Conservation (phyloP, 2,113 vertebrate species). For the Percopsis transmontana region DNA sequence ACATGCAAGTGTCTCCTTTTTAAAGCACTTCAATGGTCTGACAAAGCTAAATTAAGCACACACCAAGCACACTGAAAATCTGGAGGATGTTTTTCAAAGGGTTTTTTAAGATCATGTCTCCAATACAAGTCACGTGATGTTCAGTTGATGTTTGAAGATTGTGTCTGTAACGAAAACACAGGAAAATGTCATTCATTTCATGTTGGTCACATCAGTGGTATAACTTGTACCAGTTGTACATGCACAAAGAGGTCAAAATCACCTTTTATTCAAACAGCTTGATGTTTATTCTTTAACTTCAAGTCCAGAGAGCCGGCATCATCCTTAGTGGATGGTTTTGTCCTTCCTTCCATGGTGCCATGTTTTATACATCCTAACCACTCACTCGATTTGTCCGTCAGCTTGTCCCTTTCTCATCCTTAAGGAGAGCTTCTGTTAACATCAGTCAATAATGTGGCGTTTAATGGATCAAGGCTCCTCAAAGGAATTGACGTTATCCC, state of each 20-base stretch:
- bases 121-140: not conserved
- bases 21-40: not conserved
- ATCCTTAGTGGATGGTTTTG: not conserved
- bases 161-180: not conserved
- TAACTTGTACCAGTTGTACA: no score
- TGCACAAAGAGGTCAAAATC: slow-evolving; percentile 13
- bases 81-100: not conserved
- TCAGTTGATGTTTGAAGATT: not conserved
- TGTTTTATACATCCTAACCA: slow-evolving; percentile 13
- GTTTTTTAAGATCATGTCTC: not conserved
- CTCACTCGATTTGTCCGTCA: slow-evolving; percentile 14
- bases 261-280: slow-evolving; percentile 16
- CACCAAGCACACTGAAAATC: not conserved
- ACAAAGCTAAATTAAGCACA: not conserved
- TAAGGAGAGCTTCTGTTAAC: slow-evolving; percentile 65
- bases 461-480: slow-evolving; percentile 70
- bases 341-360: slow-evolving; percentile 2
- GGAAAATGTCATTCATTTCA: not conserved
- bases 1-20: not conserved
- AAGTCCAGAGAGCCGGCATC: slow-evolving; percentile 1
- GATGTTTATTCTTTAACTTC: slow-evolving; percentile 26
- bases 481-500: slow-evolving; percentile 65
- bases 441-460: slow-evolving; percentile 75
- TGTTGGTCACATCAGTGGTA: no score
- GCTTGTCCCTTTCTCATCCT: slow-evolving; percentile 61